Evolutionary conservation across 2,113 vertebrate species (phyloP), one percentile per base, ranked within the genome.

Genomic region (Trogon melanurus): DNA sequence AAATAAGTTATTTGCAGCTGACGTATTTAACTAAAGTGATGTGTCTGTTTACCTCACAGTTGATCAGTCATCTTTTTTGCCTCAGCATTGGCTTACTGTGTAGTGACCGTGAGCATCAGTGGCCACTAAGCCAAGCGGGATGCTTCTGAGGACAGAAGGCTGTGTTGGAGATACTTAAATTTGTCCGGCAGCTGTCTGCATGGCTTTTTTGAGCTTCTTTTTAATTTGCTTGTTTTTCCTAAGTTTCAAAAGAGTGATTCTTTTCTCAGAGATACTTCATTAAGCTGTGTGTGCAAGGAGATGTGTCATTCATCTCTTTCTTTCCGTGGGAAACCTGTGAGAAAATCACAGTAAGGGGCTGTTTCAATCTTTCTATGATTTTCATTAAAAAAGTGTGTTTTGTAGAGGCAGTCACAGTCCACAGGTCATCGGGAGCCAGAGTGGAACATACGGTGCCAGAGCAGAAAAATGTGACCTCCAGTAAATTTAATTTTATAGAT

Each of bases 181-280:
- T 62, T 88, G 19, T 66, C 16, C 13, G 34, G 26, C 32, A 67
- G n/a, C 47, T 85, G 4, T 57, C 26, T 32, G 41, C 41, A 41
- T 41, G 41, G 41, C 45, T n/a, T 56, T 36, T 78, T 48, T 58
- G 3, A 73, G 9, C 16, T 83, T 91, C 2, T 16, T 81, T 44
- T 72, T 71, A 91, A 76, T 86, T 89, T 84, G 11, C 29, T 84
- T 85, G 21, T 44, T 94, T 72, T 92, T 82, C 32, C 51, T 75
- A 56, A 27, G 56, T 85, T 81, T 82, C 21, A 12, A n/a, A 85
- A 60, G 22, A 47, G 7, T 48, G 32, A 4, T 72, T 14, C 38
- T 90, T 88, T 76, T n/a, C 38, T 73, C 57, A 71, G 47, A 66
- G 20, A 29, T 50, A 10, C 8, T 44, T 62, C 2, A 0, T 38